Conservation (phyloP, 2,888 invertebrate genomes). For the Drosophila neonasuta region DNA sequence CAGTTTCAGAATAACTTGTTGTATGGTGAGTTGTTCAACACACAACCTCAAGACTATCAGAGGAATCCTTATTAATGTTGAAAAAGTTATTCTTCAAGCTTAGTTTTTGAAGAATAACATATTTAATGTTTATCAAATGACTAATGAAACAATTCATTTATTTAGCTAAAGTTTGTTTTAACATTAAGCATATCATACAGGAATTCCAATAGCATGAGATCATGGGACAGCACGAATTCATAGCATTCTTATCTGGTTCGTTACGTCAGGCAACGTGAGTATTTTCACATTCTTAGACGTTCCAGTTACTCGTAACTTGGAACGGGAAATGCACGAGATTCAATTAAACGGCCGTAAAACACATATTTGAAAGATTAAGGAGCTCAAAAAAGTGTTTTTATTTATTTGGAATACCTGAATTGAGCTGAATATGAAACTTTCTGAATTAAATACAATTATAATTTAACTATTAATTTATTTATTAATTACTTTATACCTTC, state of each 20-base stretch:
- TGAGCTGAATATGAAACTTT: too few species aligned
- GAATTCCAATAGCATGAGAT: conserved; percentile 63
- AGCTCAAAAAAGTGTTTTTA: neutral
- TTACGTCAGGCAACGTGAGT: conserved; percentile 40
- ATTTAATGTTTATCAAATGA: too few species aligned
- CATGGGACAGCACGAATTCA: conserved; percentile 39
- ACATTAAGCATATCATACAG: conserved; percentile 5
- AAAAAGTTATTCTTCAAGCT: too few species aligned
- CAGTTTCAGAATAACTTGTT: too few species aligned
- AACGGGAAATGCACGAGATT: neutral
- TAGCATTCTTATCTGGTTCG: conserved; percentile 45
- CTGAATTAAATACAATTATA: too few species aligned
- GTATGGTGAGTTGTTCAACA: too few species aligned
- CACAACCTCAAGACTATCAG: too few species aligned
- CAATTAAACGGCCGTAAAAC: neutral
- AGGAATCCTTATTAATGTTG: too few species aligned
- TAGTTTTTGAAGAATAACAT: too few species aligned
- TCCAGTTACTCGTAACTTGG: conserved; percentile 1
- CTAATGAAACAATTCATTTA: neutral
- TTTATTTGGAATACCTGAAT: too few species aligned
- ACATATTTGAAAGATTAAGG: conserved; percentile 12
- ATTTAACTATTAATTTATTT: too few species aligned
- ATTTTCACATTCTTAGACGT: conserved; percentile 22
- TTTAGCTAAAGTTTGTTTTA: conserved; percentile 4
- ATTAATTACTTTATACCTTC: too few species aligned